Percentiles rank a stretch among this genome's conserved stretches.
phyloP scores from a whole-genome alignment of 92 coral and sea anemone species.

The Palythoa grandis region DNA sequence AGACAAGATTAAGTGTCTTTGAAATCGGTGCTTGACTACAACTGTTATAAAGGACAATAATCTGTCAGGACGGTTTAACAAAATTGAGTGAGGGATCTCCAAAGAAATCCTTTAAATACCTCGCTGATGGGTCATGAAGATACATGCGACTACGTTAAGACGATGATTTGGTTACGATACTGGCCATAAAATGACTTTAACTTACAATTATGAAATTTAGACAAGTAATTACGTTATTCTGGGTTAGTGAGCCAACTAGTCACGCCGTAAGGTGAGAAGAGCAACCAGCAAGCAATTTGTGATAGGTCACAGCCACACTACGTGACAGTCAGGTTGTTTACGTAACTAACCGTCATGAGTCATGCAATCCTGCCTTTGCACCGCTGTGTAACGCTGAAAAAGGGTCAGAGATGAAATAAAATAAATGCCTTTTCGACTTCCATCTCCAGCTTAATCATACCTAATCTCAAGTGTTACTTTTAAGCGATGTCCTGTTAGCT shows the following conservation, averaged over 20 bases:
- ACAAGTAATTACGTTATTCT: slow-evolving; percentile 31
- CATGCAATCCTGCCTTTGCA: slow-evolving; percentile 49
- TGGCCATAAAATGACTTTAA: slow-evolving; percentile 1
- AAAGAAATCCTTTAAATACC: not conserved
- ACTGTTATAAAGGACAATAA: too few relatives aligned
- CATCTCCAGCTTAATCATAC: slow-evolving; percentile 20
- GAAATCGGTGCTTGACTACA: too few relatives aligned
- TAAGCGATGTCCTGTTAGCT: slow-evolving; percentile 21
- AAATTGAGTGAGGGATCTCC: not conserved
- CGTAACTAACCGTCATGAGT: slow-evolving; percentile 49
- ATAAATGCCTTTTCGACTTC: slow-evolving; percentile 47
- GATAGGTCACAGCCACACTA: slow-evolving; percentile 22
- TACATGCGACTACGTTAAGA: not conserved
- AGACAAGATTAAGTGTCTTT: too few relatives aligned
- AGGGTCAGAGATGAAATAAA: slow-evolving; percentile 49
- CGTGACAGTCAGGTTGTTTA: slow-evolving; percentile 46
- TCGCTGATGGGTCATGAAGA: not conserved
- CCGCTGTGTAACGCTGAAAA: slow-evolving; percentile 51
- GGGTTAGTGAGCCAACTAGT: slow-evolving; percentile 11
- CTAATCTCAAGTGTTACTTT: slow-evolving; percentile 10
- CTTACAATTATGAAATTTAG: slow-evolving; percentile 32
- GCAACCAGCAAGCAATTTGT: slow-evolving; percentile 20
- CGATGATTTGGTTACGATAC: not conserved
- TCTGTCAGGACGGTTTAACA: not conserved
- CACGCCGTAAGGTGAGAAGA: slow-evolving; percentile 19